Evolutionary conservation across 2,797 vertebrate species (phyloP).

Genomic region (Betta splendens): DNA sequence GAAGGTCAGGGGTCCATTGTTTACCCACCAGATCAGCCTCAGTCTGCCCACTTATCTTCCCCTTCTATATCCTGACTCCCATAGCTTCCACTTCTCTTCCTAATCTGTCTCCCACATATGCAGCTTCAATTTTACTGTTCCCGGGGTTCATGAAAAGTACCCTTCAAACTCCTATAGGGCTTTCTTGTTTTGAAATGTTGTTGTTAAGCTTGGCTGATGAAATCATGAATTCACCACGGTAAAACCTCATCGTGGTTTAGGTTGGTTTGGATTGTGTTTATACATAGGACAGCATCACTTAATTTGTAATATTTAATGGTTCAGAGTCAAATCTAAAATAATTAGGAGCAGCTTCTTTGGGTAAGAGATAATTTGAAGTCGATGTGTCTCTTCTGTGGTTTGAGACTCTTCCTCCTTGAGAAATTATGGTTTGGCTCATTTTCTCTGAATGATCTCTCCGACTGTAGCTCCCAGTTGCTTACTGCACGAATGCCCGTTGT

Average conservation of each 20-base stretch:
- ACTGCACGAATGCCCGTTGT: constrained; percentile 59
- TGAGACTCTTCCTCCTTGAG: constrained; percentile 31
- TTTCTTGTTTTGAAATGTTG: neutral
- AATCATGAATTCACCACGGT: neutral
- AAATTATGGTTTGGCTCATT: constrained; percentile 47
- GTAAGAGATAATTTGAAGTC: constrained; percentile 37
- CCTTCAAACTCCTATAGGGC: neutral
- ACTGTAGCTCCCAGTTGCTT: constrained; percentile 39
- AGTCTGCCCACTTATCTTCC: constrained; percentile 55
- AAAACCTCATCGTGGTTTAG: constrained; percentile 1
- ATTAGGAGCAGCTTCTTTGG: constrained; percentile 11
- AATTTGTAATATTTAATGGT: constrained; percentile 15
- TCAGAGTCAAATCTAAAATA: constrained; percentile 14
- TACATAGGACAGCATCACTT: constrained; percentile 6
- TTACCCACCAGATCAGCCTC: constrained; percentile 67
- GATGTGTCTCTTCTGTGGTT: constrained; percentile 41
- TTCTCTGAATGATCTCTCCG: constrained; percentile 40
- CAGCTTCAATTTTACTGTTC: constrained; percentile 5
- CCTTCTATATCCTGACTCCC: constrained; percentile 6
- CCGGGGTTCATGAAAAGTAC: neutral
- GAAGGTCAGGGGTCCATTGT: constrained; percentile 58
- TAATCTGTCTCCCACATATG: neutral
- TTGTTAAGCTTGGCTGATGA: neutral
- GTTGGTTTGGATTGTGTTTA: constrained; percentile 9
- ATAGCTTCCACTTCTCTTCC: constrained; percentile 6